phyloP scores from a whole-genome alignment of 1,140 invertebrate genomes.

The Drosophila saltans region DNA sequence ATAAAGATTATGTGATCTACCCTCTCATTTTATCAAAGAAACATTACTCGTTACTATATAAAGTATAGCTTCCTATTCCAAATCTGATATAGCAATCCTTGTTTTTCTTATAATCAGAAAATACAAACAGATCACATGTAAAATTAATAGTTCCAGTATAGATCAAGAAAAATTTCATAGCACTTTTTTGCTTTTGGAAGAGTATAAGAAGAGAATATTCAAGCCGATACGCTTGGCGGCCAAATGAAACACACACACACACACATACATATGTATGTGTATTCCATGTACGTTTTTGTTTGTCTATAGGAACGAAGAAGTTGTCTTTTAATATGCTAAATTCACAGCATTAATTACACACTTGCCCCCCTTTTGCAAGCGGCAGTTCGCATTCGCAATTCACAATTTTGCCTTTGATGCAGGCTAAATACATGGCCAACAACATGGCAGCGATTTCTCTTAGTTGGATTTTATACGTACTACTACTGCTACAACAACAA shows the following conservation, averaged over 20 bases:
- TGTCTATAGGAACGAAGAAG: conserved; percentile 36
- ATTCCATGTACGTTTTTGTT: background rate
- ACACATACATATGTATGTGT: background rate
- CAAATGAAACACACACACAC: conserved; percentile 25
- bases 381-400: conserved; percentile 31
- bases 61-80: no score
- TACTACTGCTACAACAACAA: no score
- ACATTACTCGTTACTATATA: no score
- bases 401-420: conserved; percentile 70
- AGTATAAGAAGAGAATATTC: conserved; percentile 27
- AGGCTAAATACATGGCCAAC: conserved; percentile 27
- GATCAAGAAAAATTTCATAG: background rate
- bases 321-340: conserved; percentile 77
- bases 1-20: no score
- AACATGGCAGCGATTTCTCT: conserved; percentile 53
- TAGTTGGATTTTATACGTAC: background rate
- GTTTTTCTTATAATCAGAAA: no score
- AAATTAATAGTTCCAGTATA: no score
- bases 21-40: no score
- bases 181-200: background rate
- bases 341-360: conserved; percentile 80
- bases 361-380: conserved; percentile 55
- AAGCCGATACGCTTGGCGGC: conserved; percentile 46
- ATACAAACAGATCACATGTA: no score
- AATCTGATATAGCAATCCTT: no score